Evolutionary conservation across 1,140 invertebrate genomes (phyloP), one percentile per base, ranked within the genome.

Genomic region (Diploscapter pachys): DNA sequence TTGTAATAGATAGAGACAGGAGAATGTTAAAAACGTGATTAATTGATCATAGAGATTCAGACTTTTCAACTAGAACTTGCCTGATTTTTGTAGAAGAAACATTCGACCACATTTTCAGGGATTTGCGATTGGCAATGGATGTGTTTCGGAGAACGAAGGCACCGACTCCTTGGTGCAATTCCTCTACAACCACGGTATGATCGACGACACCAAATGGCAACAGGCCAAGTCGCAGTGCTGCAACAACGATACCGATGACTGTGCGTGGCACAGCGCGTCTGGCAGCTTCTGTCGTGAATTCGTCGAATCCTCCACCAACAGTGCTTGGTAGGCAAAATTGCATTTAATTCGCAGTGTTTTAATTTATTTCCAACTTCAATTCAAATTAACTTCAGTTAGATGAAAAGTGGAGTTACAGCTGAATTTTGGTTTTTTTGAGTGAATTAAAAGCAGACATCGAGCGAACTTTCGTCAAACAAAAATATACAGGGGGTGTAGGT

Each of bases 81-180:
- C 31, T 31, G 31, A 31, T 31, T 31, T 31, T 31, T 31, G 31
- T 31, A 31, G 31, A 31, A 31, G 31, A n/a, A n/a, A n/a, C 31
- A 31, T 31, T 31, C 31, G 31, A 31, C 31, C 31, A 31, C 31
- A 31, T 31, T 31, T 31, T 31, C 31, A 31, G 77, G 78, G 78
- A 73, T 51, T 78, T 52, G 70, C 77, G 3, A 78, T 79, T 48
- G 78, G 78, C 78, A 79, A 79, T 57, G 78, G 78, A 68, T 78
- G 76, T 59, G 76, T 79, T 56, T 68, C 71, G n/a, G 76, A 31
- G 5, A 70, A 73, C 64, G 59, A 71, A 54, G 76, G 76, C 59
- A 59, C 56, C 31, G 76, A 79, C 64, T 68, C 78, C 48, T 64
- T 79, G 55, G 68, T 79, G 52, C 61, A 79, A 50, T 79, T 79